A percentile compares a stretch with the other conserved stretches of the same genome.
These are phyloP conservation scores for Oedothorax gibbosus DNA, from an alignment of 1,140 invertebrate species.

Conservation along the genomic window DNA sequence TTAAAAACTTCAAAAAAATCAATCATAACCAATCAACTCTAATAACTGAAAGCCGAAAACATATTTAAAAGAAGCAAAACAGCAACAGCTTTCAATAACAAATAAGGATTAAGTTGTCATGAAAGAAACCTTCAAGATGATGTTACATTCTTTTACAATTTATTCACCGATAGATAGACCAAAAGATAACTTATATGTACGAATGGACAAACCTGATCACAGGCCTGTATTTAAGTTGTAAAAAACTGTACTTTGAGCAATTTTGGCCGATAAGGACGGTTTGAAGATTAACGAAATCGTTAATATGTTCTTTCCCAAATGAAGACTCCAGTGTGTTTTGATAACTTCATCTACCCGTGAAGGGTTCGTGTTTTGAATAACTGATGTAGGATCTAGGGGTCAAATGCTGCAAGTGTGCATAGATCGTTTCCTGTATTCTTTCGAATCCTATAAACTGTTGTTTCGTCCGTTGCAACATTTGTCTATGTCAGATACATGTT, in stretches of 20 bases:
- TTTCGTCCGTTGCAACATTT: neutral
- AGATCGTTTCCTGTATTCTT: conserved; percentile 26
- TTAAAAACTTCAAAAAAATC: too few relatives aligned
- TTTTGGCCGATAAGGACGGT: conserved; percentile 16
- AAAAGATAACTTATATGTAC: too few relatives aligned
- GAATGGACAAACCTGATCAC: too few relatives aligned
- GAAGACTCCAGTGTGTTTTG: conserved; percentile 40
- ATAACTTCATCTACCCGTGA: conserved; percentile 37
- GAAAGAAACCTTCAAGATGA: too few relatives aligned
- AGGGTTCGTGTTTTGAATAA: conserved; percentile 13
- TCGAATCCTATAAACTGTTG: neutral
- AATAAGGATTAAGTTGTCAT: too few relatives aligned
- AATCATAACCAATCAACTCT: too few relatives aligned
- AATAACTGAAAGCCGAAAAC: too few relatives aligned
- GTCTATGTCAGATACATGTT: neutral
- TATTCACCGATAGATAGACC: too few relatives aligned
- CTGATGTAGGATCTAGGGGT: conserved; percentile 20
- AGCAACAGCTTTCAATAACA: too few relatives aligned
- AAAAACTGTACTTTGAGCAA: conserved; percentile 13
- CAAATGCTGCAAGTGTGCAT: conserved; percentile 18
- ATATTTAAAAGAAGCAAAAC: too few relatives aligned
- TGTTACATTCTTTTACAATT: too few relatives aligned
- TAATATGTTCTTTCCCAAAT: conserved; percentile 20
- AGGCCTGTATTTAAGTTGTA: too few relatives aligned
- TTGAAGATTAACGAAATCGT: neutral